These are phyloP conservation scores for Erinaceus europaeus DNA, from an alignment of 2,113 vertebrate genomes.

Conservation along the genomic window DNA sequence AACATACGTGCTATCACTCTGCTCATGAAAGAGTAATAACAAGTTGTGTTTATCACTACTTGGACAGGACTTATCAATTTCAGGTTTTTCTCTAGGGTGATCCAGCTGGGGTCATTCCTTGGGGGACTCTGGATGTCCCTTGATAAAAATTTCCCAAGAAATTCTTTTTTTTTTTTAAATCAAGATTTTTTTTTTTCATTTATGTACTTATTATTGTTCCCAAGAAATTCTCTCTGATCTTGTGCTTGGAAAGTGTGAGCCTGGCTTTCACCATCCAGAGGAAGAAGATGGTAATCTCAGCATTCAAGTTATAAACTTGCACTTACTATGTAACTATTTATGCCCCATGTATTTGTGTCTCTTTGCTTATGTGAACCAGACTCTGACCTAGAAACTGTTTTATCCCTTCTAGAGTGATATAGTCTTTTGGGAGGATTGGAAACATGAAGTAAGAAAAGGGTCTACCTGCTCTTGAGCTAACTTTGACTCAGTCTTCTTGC, in stretches of 20 bases:
- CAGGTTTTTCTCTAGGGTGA: neutral
- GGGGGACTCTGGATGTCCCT: neutral
- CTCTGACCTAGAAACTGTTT: neutral
- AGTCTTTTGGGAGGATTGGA: neutral
- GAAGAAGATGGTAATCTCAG: neutral
- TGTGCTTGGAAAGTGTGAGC: neutral
- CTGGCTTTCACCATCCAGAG: neutral
- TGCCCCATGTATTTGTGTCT: neutral
- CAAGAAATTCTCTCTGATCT: neutral
- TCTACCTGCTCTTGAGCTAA: neutral
- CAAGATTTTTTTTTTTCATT: no score
- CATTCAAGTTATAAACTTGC: neutral
- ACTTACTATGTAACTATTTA: no score
- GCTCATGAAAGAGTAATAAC: neutral
- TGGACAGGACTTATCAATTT: neutral
- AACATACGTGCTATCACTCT: no score
- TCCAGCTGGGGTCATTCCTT: neutral
- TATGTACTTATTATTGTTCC: no score
- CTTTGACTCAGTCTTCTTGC: neutral
- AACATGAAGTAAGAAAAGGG: neutral
- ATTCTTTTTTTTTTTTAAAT: no score
- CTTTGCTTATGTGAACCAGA: neutral
- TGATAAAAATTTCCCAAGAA: no score
- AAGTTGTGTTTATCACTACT: neutral
- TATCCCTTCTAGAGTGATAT: neutral